These are phyloP conservation scores for Oryzias melastigma DNA, from an alignment of 2,113 vertebrate genomes.

Conservation along the genomic window DNA sequence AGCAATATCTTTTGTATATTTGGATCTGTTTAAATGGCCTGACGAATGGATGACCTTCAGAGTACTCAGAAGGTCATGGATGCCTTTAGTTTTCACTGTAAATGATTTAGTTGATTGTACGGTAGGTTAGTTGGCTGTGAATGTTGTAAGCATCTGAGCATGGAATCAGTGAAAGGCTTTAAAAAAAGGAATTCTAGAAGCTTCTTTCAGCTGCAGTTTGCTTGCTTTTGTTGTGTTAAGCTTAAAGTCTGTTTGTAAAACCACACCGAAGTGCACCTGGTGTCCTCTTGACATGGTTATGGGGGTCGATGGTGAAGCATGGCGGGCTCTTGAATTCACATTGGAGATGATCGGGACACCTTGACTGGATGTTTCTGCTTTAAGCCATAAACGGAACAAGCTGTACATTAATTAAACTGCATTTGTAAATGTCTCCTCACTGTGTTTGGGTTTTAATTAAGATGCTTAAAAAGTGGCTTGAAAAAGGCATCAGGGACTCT, in stretches of 20 bases:
- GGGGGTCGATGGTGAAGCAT: background rate
- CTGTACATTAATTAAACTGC: background rate
- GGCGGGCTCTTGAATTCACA: background rate
- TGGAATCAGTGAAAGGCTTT: constrained; percentile 8
- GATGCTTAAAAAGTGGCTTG: too few species aligned
- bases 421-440: background rate
- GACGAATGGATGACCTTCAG: background rate
- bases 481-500: too few species aligned
- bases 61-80: background rate
- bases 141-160: constrained; percentile 26
- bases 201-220: constrained; percentile 17
- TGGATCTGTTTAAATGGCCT: constrained; percentile 16
- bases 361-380: constrained; percentile 20
- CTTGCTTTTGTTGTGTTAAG: constrained; percentile 25
- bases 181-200: constrained; percentile 13
- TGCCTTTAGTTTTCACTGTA: constrained; percentile 8
- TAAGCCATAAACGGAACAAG: constrained; percentile 52
- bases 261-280: constrained; percentile 46
- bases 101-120: constrained; percentile 21
- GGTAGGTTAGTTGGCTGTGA: constrained; percentile 33
- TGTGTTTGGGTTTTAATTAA: too few species aligned
- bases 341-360: constrained; percentile 10
- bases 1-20: background rate
- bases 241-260: constrained; percentile 18
- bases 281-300: constrained; percentile 25